These are phyloP conservation scores for Girardia tigrina DNA, from an alignment of 2,888 invertebrate species.

Conservation along the genomic window DNA sequence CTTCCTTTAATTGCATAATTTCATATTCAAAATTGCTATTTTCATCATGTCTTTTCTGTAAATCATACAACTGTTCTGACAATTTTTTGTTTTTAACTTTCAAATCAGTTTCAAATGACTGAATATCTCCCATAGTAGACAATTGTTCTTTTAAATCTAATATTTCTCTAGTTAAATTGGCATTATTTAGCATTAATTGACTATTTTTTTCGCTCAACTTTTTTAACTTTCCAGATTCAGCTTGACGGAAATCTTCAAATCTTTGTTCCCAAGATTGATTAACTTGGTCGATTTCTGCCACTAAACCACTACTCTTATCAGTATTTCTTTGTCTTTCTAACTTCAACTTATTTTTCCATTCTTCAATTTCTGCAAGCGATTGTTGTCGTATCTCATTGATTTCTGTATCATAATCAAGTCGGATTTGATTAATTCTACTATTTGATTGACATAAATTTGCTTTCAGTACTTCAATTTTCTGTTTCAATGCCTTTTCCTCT, in stretches of 20 bases:
- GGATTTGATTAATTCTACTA: not conserved
- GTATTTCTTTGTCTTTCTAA: not conserved
- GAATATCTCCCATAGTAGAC: not conserved
- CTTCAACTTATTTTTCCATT: not conserved
- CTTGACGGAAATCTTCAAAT: not conserved
- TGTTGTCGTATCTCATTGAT: slow-evolving; percentile 7
- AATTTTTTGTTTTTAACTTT: not conserved
- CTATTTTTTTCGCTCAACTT: not conserved
- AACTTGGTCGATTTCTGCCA: not conserved
- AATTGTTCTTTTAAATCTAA: not conserved
- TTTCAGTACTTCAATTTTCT: not conserved
- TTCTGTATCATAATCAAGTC: not conserved
- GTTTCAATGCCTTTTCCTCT: not conserved
- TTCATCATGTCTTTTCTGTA: not conserved
- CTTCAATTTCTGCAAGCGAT: not conserved
- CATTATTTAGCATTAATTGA: not conserved
- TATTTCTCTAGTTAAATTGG: not conserved
- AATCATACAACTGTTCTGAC: not conserved
- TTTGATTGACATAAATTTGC: not conserved
- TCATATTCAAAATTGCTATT: not conserved
- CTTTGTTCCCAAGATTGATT: not conserved
- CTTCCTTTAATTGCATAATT: not conserved
- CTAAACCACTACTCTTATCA: not conserved
- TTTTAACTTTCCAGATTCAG: not conserved
- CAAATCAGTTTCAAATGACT: not conserved